Percentiles rank a stretch among this genome's conserved stretches.
Evolutionary conservation across 1,140 invertebrate species (phyloP).

Genomic region (Drosophila nannoptera): DNA sequence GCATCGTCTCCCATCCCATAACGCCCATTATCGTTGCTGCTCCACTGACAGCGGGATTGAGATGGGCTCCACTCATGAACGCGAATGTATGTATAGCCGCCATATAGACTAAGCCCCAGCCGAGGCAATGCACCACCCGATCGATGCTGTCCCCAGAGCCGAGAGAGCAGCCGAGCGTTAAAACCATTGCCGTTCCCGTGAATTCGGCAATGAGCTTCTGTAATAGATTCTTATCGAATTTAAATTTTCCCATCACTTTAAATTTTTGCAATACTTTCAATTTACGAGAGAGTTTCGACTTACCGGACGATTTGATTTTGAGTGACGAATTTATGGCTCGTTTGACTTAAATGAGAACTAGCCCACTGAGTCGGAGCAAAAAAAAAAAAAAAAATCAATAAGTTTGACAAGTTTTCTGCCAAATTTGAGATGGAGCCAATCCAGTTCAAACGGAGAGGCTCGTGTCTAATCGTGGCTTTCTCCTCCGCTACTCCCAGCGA

Average conservation of each 20-base stretch:
- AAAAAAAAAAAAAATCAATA: no score
- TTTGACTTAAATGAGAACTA: no score
- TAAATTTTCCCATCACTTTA: constrained; percentile 24
- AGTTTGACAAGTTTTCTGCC: no score
- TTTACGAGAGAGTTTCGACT: no score
- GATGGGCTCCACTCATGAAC: constrained; percentile 24
- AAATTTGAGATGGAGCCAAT: no score
- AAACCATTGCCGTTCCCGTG: constrained; percentile 19
- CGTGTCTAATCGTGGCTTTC: no score
- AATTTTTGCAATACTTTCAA: background rate
- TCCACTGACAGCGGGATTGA: constrained; percentile 30
- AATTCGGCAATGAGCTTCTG: constrained; percentile 23
- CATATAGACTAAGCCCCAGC: constrained; percentile 26
- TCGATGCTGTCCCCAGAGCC: background rate
- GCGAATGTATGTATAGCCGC: constrained; percentile 16
- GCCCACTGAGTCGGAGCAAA: no score
- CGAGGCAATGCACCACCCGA: background rate
- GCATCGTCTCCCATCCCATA: constrained; percentile 21
- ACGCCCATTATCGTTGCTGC: constrained; percentile 15
- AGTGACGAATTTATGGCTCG: no score
- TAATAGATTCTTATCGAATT: constrained; percentile 3
- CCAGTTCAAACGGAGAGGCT: no score
- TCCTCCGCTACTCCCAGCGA: no score
- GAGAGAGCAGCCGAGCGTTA: constrained; percentile 16
- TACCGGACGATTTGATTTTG: no score